Base-by-base conservation (phyloP, 2,888 invertebrate genomes). In the Bugula neritina region DNA sequence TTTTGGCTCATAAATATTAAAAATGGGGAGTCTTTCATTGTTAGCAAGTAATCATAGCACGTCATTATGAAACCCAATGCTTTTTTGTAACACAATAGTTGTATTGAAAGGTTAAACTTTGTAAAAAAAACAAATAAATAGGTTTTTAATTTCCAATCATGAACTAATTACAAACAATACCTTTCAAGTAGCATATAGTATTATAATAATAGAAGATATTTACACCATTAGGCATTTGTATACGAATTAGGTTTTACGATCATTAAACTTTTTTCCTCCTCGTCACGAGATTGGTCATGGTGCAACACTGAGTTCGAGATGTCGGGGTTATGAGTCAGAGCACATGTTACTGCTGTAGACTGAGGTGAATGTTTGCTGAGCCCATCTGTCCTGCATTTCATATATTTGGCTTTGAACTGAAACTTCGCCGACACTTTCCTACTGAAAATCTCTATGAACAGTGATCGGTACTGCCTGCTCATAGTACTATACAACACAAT, bases 401-500 rank as follows among this genome's bases (percentile, higher is more conserved):
- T 63, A 31, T 63, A 63, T n/a, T 63, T 63, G 63, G 29, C 31
- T 13, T 31, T 3, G 31, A 63, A 31, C 2, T 31, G 27, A 3
- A 63, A 17, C 27, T 31, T 63, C 10, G 29, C 3, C n/a, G 5
- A 13, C n/a, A 27, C 25, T 27, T 17, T 63, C 5, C 31, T 63
- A 31, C 10, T 31, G 31, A 31, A 72, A 52, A 73, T 35, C 2
- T 23, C 13, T n/a, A 70, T 29, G 25, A 70, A 54, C 2, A 70
- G 70, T 54, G 21, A 25, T n/a, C 70, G 70, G 43, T 54, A 70
- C 25, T 54, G 70, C 25, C 70, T 34, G 29, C 70, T 70, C 70
- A 70, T 70, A 3, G 70, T 25, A 25, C 70, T 54, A 31, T 70
- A 70, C 17, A 70, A 52, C 29, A 54, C 31, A 3, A 70, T 23